Base-by-base conservation (phyloP, 2,797 vertebrate genomes). In the Typhlichthys subterraneus region DNA sequence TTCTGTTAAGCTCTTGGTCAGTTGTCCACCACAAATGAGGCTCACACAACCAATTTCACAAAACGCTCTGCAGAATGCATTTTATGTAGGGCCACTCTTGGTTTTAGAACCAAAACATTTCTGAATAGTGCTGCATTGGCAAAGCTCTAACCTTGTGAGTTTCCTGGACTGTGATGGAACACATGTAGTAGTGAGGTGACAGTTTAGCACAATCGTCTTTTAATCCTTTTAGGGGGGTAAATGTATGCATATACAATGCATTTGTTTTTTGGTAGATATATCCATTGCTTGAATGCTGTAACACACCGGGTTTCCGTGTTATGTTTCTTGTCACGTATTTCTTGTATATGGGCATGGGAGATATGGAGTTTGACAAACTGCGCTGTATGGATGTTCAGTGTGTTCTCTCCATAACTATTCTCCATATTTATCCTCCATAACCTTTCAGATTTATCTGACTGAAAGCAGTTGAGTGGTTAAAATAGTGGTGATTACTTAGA, bases 121-220 rank as follows among this genome's bases (percentile, higher is more conserved):
- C 12, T 63, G 31, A 52, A 31, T 15, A 29, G 19, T 65, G 10
- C 67, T 52, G 62, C 33, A 38, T 17, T 29, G 57, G 38, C 57
- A 29, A 1, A 29, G 48, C 42, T 59, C 60, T 7, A 51, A 59
- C 61, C 14, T 56, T 17, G 12, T 58, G 11, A 23, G 62, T 12
- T 31, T 4, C 13, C 33, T 58, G 65, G 29, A 51, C 42, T 54
- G 65, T 65, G 46, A 62, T 67, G 4, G 23, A 57, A 61, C 9
- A 6, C 12, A 38, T 38, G 56, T 14, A 54, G 54, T 61, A 63
- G 8, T 7, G 54, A 17, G 23, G 38, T 67, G 60, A 72, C 69
- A 61, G 67, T 69, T 64, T 56, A 45, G 61, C 61, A 63, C 13
- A 4, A 1, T 64, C 14, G 3, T 23, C 50, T 73, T 29, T 59